Base-by-base conservation (phyloP, 2,113 vertebrate species). In the Triplophysa rosa region DNA sequence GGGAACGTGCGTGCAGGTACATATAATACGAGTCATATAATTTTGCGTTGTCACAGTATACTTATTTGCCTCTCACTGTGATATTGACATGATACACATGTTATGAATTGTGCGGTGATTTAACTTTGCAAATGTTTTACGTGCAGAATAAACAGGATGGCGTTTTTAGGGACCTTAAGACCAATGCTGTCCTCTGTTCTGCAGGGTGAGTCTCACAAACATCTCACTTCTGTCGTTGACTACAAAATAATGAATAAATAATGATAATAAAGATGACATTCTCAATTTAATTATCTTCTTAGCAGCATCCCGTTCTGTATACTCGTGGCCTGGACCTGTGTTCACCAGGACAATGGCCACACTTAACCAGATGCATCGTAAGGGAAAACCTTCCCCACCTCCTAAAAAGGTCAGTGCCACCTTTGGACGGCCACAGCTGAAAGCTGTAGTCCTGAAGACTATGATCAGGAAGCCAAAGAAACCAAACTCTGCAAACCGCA, bases 381-480 rank as follows among this genome's bases (percentile, higher is more conserved):
- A 79, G 16, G 96, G 96, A 0, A 93, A 87, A 0, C 91, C 90
- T 1, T 87, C 91, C 8, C 14, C 3, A 0, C 70, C 77, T 0
- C 89, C 88, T 0, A 54, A 40, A 0, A 72, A 76, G 0, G 0
- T 49, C 0, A 91, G 96, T 0, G 85, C 95, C 56, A 94, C 89
- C 0, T 93, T 87, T 0, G 93, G 96, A 5, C 87, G 91, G 0
- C 97, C 97, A 0, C 97, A 98, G 87, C 80, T 98, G 3, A 98
- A 98, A 56, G 97, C 93, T 0, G 93, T 97, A 16, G 86, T 98
- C 7, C 81, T 98, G 40, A 96, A 94, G 81, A 98, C 95, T 0
- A 91, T 98, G 79, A 95, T 92, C 84, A 93, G 95, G 0, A 98
- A 98, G 19, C 97, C 97, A 62, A 98, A 98, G 88, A 98, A 98